These are phyloP conservation scores for Ameiurus melas DNA, from an alignment of 2,113 vertebrate genomes.

Conservation along the genomic window DNA sequence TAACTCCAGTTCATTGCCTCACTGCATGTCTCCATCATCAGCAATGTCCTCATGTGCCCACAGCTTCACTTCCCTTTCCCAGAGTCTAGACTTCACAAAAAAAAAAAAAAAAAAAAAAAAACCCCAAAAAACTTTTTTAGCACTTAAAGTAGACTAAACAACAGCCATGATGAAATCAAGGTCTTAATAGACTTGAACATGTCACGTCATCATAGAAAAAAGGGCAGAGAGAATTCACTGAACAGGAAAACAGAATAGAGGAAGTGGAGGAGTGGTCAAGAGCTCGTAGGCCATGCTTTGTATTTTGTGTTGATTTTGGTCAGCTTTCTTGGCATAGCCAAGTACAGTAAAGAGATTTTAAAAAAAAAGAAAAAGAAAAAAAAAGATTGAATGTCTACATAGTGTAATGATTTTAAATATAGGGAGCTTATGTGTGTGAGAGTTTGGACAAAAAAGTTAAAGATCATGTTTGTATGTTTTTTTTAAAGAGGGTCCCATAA, in stretches of 20 bases:
- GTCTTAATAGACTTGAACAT: slow-evolving; percentile 18
- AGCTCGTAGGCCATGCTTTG: too few relatives aligned
- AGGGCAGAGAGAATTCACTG: not conserved
- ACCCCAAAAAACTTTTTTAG: slow-evolving; percentile 32
- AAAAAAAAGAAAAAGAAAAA: too few relatives aligned
- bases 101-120: not conserved
- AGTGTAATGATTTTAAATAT: not conserved
- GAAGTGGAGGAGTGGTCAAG: not conserved
- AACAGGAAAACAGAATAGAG: not conserved
- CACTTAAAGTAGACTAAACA: slow-evolving; percentile 21
- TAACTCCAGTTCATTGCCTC: slow-evolving; percentile 46
- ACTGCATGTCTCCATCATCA: slow-evolving; percentile 14
- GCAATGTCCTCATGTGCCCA: slow-evolving; percentile 27
- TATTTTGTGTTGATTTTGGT: not conserved
- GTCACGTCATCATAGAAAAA: not conserved
- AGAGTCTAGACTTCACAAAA: slow-evolving; percentile 38
- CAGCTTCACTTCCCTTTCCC: slow-evolving; percentile 41
- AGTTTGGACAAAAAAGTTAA: not conserved
- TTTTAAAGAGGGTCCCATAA: not conserved
- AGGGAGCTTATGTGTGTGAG: not conserved
- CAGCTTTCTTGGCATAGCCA: not conserved
- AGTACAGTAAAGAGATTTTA: not conserved
- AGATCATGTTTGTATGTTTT: not conserved
- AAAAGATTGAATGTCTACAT: not conserved
- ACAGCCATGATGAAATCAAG: not conserved